Evolutionary conservation across 2,888 invertebrate genomes (phyloP).

Genomic region (Trissonchulus sp.): DNA sequence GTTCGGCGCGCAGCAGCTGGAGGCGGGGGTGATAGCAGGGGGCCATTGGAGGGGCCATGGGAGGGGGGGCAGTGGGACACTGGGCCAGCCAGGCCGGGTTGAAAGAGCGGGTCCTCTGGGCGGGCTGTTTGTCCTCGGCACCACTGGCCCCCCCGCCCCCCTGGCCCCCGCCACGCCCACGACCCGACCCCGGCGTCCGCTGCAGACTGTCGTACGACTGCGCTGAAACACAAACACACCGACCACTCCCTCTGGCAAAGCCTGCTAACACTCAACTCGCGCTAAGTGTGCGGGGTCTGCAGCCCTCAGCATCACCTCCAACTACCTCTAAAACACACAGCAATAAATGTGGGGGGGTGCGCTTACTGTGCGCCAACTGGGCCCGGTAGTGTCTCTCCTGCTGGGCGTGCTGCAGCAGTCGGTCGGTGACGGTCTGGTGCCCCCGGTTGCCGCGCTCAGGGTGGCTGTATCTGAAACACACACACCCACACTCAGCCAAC

Average conservation of each 20-base stretch:
- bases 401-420: conserved; percentile 38
- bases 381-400: conserved; percentile 3
- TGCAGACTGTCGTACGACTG: neutral
- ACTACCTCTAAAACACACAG: too few relatives aligned
- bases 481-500: neutral
- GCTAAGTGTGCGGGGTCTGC: too few relatives aligned
- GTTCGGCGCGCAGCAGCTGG: neutral
- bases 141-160: neutral
- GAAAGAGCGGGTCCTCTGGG: neutral
- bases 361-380: neutral
- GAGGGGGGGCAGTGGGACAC: neutral
- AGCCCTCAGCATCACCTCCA: too few relatives aligned
- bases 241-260: too few relatives aligned
- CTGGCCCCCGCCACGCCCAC: neutral
- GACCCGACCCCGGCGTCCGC: neutral
- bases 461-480: conserved; percentile 40
- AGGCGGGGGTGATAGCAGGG: neutral
- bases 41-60: neutral
- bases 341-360: too few relatives aligned
- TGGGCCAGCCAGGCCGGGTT: neutral
- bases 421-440: conserved; percentile 57
- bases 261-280: too few relatives aligned
- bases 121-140: neutral
- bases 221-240: too few relatives aligned
- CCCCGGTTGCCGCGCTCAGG: conserved; percentile 67